phyloP scores from a whole-genome alignment of 2,888 invertebrate species.

The Xiphydria camelus region DNA sequence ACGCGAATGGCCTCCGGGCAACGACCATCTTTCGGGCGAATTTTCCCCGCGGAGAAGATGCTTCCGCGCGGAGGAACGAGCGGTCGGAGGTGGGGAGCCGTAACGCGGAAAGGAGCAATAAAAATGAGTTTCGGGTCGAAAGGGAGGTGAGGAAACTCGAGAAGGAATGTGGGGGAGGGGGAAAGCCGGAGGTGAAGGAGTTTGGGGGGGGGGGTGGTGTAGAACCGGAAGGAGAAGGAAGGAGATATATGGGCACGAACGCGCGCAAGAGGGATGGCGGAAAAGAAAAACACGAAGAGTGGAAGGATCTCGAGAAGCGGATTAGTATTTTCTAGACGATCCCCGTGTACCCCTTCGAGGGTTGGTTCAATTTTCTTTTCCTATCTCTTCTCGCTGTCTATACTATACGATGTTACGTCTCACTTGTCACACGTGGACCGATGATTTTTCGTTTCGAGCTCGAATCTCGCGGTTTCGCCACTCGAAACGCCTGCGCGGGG shows the following conservation, averaged over 20 bases:
- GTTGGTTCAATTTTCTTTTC: slow-evolving; percentile 20
- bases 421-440: too few relatives aligned
- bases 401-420: too few relatives aligned
- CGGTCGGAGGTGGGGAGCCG: neutral
- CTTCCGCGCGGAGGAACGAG: slow-evolving; percentile 11
- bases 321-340: slow-evolving; percentile 27
- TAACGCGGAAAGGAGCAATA: slow-evolving; percentile 17
- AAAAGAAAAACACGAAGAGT: neutral
- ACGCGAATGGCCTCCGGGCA: slow-evolving; percentile 25
- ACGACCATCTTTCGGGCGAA: slow-evolving; percentile 18
- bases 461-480: too few relatives aligned
- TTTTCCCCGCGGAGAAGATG: slow-evolving; percentile 21
- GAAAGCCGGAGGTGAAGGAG: neutral
- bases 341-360: slow-evolving; percentile 21
- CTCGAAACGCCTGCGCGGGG: too few relatives aligned
- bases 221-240: neutral
- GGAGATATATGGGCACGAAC: neutral
- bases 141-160: slow-evolving; percentile 17
- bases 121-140: slow-evolving; percentile 20
- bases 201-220: neutral
- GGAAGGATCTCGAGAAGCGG: slow-evolving; percentile 23
- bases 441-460: too few relatives aligned
- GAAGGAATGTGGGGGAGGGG: neutral
- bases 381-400: too few relatives aligned
- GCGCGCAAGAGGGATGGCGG: neutral